Evolutionary conservation across 2,113 vertebrate genomes (phyloP).

Genomic region (Sturnus vulgaris): DNA sequence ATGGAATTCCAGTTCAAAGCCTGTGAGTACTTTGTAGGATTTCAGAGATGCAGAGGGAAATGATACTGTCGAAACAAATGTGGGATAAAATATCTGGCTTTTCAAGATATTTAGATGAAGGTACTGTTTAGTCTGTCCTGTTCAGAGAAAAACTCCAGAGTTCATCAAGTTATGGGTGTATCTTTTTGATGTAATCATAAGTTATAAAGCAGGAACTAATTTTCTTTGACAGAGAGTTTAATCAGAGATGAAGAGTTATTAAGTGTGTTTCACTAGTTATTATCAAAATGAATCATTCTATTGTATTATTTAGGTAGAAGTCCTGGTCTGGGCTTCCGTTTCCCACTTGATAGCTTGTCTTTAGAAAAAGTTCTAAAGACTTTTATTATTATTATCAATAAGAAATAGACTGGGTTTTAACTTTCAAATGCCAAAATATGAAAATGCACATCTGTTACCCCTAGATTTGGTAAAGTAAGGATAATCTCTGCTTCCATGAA

Average conservation of each 20-base stretch:
- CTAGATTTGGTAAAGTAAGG: not conserved
- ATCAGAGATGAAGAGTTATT: not conserved
- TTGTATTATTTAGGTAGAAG: not conserved
- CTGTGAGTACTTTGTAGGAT: not conserved
- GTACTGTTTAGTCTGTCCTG: not conserved
- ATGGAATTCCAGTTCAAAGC: not conserved
- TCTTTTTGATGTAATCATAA: not conserved
- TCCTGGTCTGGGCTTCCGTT: not conserved
- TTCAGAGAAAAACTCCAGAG: not conserved
- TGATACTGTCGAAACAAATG: not conserved
- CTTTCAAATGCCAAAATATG: not conserved
- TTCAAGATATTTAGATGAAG: not conserved
- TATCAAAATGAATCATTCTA: not conserved
- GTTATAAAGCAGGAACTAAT: not conserved
- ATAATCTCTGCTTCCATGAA: not conserved
- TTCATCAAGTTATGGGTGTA: not conserved
- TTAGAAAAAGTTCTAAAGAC: not conserved
- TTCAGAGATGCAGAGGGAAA: not conserved
- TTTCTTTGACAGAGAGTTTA: not conserved
- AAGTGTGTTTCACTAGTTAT: not conserved
- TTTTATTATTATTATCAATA: not conserved
- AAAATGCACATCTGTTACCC: not conserved
- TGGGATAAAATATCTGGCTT: not conserved
- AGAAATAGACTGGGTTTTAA: not conserved
- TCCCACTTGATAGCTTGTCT: not conserved